Evolutionary conservation across 2,888 invertebrate genomes (phyloP).

Genomic region (Chalcosyrphus nemorum): DNA sequence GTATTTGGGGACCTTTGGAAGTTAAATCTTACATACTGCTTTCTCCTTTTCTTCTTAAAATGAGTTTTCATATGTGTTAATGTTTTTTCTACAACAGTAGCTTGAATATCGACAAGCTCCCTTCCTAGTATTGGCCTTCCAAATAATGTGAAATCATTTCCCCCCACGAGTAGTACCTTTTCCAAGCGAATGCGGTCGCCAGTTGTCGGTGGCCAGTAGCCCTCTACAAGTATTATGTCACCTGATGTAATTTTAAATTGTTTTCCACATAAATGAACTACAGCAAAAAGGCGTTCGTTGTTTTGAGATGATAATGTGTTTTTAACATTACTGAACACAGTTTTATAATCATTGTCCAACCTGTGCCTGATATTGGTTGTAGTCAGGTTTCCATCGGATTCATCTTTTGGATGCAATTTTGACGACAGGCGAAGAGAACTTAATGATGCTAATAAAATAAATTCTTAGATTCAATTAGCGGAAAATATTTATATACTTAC

Average conservation of each 20-base stretch:
- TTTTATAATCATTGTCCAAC: conserved; percentile 70
- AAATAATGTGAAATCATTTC: conserved; percentile 90
- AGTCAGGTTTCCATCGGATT: background rate
- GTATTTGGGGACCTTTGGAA: conserved; percentile 88
- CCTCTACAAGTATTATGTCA: conserved; percentile 92
- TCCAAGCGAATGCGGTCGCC: conserved; percentile 91
- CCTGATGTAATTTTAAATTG: conserved; percentile 93
- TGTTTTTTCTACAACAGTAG: conserved; percentile 92
- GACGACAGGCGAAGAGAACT: conserved; percentile 17
- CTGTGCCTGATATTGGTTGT: background rate
- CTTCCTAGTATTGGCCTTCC: conserved; percentile 90
- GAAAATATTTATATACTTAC: background rate
- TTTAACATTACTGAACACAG: conserved; percentile 78
- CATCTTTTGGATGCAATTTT: background rate
- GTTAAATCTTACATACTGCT: conserved; percentile 89
- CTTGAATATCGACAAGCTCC: conserved; percentile 88
- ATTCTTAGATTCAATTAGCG: background rate
- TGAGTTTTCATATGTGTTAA: conserved; percentile 90
- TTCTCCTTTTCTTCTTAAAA: conserved; percentile 89
- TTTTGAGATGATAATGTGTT: conserved; percentile 75
- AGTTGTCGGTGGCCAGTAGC: conserved; percentile 91
- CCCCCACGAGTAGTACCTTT: conserved; percentile 91
- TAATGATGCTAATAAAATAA: conserved; percentile 10
- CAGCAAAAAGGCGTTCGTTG: conserved; percentile 86
- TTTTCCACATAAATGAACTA: conserved; percentile 90